Percentiles rank a stretch among this genome's conserved stretches.
phyloP scores from a whole-genome alignment of 2,888 invertebrate genomes.

The Lasioglossum vierecki region DNA sequence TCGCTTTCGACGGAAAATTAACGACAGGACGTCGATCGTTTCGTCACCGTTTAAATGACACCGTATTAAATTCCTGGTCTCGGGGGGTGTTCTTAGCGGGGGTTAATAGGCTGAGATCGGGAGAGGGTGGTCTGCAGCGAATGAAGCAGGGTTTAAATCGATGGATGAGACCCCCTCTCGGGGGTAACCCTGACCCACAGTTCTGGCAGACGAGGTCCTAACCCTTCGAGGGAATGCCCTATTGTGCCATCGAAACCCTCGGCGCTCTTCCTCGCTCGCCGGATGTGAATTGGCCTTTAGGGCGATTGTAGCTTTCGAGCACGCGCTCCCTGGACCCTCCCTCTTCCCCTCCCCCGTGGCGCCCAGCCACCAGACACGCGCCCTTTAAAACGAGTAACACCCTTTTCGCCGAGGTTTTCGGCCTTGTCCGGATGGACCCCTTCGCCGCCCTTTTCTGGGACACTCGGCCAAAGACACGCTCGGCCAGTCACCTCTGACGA shows the following conservation, averaged over 20 bases:
- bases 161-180: slow-evolving; percentile 57
- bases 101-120: slow-evolving; percentile 46
- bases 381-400: slow-evolving; percentile 65
- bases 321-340: slow-evolving; percentile 41
- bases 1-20: not conserved
- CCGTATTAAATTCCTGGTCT: slow-evolving; percentile 72
- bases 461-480: slow-evolving; percentile 47
- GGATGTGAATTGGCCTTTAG: slow-evolving; percentile 72
- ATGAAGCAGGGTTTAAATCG: slow-evolving; percentile 54
- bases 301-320: slow-evolving; percentile 58
- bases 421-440: slow-evolving; percentile 27
- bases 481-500: slow-evolving; percentile 45
- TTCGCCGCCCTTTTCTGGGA: slow-evolving; percentile 40
- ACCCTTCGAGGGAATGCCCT: slow-evolving; percentile 76
- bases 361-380: slow-evolving; percentile 49
- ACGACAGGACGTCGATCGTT: not conserved
- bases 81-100: slow-evolving; percentile 24
- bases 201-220: slow-evolving; percentile 66
- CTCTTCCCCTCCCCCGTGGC: slow-evolving; percentile 69
- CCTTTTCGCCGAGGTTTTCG: slow-evolving; percentile 27
- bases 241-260: slow-evolving; percentile 66
- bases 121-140: slow-evolving; percentile 17
- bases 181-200: slow-evolving; percentile 81
- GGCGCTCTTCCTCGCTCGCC: slow-evolving; percentile 46
- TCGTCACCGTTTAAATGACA: slow-evolving; percentile 73